These are phyloP conservation scores for Oostethus manadensis DNA, from an alignment of 2,113 vertebrate genomes.

Conservation along the genomic window DNA sequence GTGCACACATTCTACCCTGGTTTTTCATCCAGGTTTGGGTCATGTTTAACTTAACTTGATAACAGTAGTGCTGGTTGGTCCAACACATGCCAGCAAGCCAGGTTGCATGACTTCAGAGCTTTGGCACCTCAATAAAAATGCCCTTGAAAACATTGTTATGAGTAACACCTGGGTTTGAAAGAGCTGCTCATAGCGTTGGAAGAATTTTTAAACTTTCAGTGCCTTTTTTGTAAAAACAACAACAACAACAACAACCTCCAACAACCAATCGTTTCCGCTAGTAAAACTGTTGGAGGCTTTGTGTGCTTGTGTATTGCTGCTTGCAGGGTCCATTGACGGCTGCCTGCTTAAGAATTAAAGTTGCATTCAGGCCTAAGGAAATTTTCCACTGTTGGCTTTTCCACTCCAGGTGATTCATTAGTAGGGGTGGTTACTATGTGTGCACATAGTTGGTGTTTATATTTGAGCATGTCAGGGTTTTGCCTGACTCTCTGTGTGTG, in stretches of 20 bases:
- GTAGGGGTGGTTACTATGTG: slow-evolving; percentile 51
- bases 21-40: not conserved
- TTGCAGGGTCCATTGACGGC: slow-evolving; percentile 50
- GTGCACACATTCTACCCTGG: not conserved
- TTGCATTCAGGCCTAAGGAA: slow-evolving; percentile 64
- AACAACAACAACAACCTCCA: not conserved
- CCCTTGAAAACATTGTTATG: slow-evolving; percentile 1
- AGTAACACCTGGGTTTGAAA: slow-evolving; percentile 22
- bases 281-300: not conserved
- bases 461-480: slow-evolving; percentile 27
- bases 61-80: slow-evolving; percentile 3
- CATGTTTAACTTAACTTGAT: slow-evolving; percentile 8
- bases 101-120: slow-evolving; percentile 3
- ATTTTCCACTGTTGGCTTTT: slow-evolving; percentile 79
- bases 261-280: not conserved
- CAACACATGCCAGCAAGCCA: not conserved
- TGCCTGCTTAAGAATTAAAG: slow-evolving; percentile 50
- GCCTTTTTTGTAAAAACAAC: not conserved
- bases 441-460: slow-evolving; percentile 15
- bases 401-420: slow-evolving; percentile 76
- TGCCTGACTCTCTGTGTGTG: slow-evolving; percentile 4
- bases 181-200: not conserved
- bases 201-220: slow-evolving; percentile 5
- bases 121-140: slow-evolving; percentile 15
- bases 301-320: slow-evolving; percentile 28